Conservation (phyloP, 2,888 invertebrate species). For the Watsonalla binaria region DNA sequence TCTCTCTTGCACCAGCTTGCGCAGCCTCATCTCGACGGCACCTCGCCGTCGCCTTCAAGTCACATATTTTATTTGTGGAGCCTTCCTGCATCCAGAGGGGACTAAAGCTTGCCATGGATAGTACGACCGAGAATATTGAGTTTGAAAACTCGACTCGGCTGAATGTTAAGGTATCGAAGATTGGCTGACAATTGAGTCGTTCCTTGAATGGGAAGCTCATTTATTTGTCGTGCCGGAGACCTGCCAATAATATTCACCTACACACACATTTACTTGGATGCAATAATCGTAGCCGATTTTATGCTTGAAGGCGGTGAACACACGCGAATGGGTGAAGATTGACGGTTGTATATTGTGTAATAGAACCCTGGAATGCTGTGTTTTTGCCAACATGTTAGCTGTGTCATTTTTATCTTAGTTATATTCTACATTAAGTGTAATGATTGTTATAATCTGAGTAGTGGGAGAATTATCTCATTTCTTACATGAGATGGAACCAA, state of each 20-base stretch:
- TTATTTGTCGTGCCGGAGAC: conserved; percentile 56
- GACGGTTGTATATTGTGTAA: conserved; percentile 47
- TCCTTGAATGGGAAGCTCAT: conserved; percentile 46
- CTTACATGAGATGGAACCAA: too few relatives aligned
- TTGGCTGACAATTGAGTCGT: conserved; percentile 27
- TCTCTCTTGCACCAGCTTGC: conserved; percentile 56
- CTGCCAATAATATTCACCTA: conserved; percentile 74
- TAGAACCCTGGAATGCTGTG: conserved; percentile 43
- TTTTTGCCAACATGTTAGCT: conserved; percentile 33
- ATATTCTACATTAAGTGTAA: background rate
- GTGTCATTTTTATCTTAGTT: conserved; percentile 16
- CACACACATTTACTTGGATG: conserved; percentile 65
- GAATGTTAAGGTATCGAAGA: conserved; percentile 17
- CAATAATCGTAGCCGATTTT: conserved; percentile 63
- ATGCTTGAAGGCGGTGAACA: conserved; percentile 51
- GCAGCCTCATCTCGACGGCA: conserved; percentile 72
- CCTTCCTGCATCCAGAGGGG: conserved; percentile 73
- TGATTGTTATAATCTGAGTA: too few relatives aligned
- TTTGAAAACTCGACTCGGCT: conserved; percentile 17
- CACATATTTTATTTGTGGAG: conserved; percentile 78
- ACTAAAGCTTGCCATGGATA: conserved; percentile 61
- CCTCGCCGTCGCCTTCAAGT: conserved; percentile 76
- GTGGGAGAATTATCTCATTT: too few relatives aligned
- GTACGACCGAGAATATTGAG: conserved; percentile 30
- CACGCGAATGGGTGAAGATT: conserved; percentile 44